phyloP scores from a whole-genome alignment of 1,140 invertebrate species.

The Ips nitidus region DNA sequence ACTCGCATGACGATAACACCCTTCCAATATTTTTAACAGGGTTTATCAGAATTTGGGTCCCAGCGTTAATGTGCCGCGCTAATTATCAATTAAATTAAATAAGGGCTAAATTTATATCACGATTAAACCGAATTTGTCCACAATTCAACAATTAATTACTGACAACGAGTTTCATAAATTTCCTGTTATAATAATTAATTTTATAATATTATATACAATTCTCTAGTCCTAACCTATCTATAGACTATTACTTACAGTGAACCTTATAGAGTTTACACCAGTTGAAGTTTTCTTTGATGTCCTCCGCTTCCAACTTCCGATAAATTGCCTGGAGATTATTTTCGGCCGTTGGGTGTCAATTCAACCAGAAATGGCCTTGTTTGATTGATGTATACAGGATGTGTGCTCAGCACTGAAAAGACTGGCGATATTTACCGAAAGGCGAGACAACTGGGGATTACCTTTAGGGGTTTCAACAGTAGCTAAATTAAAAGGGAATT shows the following conservation, averaged over 20 bases:
- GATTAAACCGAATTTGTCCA: too few species aligned
- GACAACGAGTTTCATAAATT: too few species aligned
- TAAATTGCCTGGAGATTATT: constrained; percentile 7
- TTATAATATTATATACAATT: too few species aligned
- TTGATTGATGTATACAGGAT: constrained; percentile 16
- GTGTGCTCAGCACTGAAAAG: not conserved
- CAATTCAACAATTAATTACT: too few species aligned
- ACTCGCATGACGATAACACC: too few species aligned
- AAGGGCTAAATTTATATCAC: not conserved
- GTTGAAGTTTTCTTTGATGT: constrained; percentile 24
- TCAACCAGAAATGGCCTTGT: constrained; percentile 21
- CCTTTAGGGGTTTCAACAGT: too few species aligned
- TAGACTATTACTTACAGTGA: constrained; percentile 5
- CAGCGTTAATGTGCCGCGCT: constrained; percentile 4
- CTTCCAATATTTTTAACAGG: too few species aligned
- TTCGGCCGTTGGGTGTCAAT: constrained; percentile 21
- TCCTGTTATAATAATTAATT: too few species aligned
- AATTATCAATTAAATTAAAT: constrained; percentile 20
- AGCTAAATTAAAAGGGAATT: too few species aligned
- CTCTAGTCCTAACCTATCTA: constrained; percentile 8
- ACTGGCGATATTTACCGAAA: not conserved
- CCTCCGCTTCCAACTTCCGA: constrained; percentile 10
- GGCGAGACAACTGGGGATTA: too few species aligned
- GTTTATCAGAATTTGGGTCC: constrained; percentile 1
- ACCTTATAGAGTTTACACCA: not conserved